Conservation (phyloP, 92 coral and sea anemone species). For the Plumapathes pennacea region DNA sequence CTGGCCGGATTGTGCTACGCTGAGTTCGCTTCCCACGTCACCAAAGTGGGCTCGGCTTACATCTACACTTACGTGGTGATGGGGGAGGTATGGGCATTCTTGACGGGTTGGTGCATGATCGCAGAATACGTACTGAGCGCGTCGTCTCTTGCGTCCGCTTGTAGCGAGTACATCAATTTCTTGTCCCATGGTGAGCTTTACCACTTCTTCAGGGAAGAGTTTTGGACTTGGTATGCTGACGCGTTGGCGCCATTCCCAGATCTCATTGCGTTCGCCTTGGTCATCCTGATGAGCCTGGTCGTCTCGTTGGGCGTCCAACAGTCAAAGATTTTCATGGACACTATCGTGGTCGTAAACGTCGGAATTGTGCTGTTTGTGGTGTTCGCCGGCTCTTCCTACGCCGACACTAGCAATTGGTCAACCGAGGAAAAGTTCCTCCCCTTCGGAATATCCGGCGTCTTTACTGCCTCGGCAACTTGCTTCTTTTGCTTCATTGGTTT, state of each 20-base stretch:
- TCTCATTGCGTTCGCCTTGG: slow-evolving; percentile 62
- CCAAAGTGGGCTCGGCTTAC: slow-evolving; percentile 83
- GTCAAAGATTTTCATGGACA: slow-evolving; percentile 54
- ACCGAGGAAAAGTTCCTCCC: slow-evolving; percentile 73
- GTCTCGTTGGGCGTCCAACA: slow-evolving; percentile 73
- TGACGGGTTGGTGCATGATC: slow-evolving; percentile 80
- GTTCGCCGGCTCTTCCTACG: slow-evolving; percentile 53
- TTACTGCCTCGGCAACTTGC: slow-evolving; percentile 75
- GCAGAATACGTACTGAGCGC: slow-evolving; percentile 67
- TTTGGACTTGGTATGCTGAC: slow-evolving; percentile 47
- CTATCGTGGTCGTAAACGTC: slow-evolving; percentile 38
- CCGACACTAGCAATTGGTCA: slow-evolving; percentile 76
- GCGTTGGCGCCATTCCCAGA: slow-evolving; percentile 57
- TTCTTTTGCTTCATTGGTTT: slow-evolving; percentile 72
- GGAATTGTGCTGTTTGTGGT: slow-evolving; percentile 58
- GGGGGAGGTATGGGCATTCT: slow-evolving; percentile 84
- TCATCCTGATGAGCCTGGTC: slow-evolving; percentile 42
- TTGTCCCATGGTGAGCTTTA: slow-evolving; percentile 45
- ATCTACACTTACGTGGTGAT: slow-evolving; percentile 76
- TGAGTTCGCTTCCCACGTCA: slow-evolving; percentile 78
- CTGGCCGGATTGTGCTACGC: slow-evolving; percentile 85
- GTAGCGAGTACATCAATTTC: slow-evolving; percentile 73
- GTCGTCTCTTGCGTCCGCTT: slow-evolving; percentile 76
- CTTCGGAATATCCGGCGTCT: slow-evolving; percentile 66
- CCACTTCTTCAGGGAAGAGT: slow-evolving; percentile 27